Base-by-base conservation (phyloP, 2,888 invertebrate species). In the Brachylomia viminalis region DNA sequence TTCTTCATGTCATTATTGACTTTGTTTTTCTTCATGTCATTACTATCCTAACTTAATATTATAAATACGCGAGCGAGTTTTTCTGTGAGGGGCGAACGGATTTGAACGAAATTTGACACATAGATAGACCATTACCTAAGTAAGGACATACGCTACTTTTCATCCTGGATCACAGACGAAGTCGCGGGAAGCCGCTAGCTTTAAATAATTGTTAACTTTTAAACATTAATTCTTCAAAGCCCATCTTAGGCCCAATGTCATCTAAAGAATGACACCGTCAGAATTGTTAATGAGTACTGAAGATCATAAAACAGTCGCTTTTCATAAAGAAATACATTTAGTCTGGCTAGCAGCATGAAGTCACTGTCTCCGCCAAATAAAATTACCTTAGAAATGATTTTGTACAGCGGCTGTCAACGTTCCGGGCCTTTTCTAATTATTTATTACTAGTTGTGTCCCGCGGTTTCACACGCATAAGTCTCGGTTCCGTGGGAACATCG, bases 301-400 rank as follows among this genome's bases (percentile, higher is more conserved):
- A 77, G 70, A 52, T 70, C 27, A 54, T 38, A 45, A 82, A 68
- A 77, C 49, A 62, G 59, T 38, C 27, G 27, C 54, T 47, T 54
- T 70, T 66, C 75, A 79, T 74, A 68, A 65, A 27, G 71, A 81
- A 84, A 87, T 84, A 79, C 71, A 88, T 76, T 75, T 68, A 79
- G 80, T 77, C 79, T 68, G 71, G 54, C 47, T 59, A 71, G 42
- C 82, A 71, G 42, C 82, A 58, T 72, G 68, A 71, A 65, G 49
- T 72, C 62, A 78, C 71, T 85, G 83, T 85, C 83, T 74, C 66
- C 33, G 45, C 23, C 80, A 85, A 87, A 87, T 87, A 83, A 85
- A 80, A 89, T 81, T 86, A 85, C 61, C 73, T 75, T 75, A 80
- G 64, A 79, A 84, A 88, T 87, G 85, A 88, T 88, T 90, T 86